phyloP scores from a whole-genome alignment of 1,140 invertebrate genomes.

The Metopolophium dirhodum region DNA sequence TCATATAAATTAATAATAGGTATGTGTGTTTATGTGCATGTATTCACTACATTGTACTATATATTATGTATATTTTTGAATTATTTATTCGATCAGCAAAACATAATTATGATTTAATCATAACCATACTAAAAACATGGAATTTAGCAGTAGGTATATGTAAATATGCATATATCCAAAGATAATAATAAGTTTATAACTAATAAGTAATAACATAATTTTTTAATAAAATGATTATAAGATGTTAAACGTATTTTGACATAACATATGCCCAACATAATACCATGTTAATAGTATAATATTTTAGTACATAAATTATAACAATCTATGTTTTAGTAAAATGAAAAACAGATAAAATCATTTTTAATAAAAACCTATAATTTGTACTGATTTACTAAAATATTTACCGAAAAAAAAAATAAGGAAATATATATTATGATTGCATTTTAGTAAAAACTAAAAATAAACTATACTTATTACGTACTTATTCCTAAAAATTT shows the following conservation, averaged over 20 bases:
- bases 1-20: background rate
- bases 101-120: background rate
- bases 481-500: background rate
- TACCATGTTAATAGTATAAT: background rate
- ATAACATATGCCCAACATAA: background rate
- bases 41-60: too few relatives aligned
- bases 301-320: background rate
- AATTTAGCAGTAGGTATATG: background rate
- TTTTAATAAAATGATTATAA: background rate
- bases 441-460: background rate
- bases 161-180: background rate
- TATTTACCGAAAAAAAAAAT: background rate
- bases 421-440: too few relatives aligned
- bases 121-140: background rate
- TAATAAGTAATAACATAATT: background rate
- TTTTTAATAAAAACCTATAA: background rate
- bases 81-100: background rate
- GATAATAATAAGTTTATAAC: background rate
- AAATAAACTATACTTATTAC: background rate
- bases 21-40: background rate
- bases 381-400: background rate
- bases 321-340: background rate
- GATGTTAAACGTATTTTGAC: background rate
- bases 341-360: background rate
- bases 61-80: background rate